Evolutionary conservation across 2,888 invertebrate genomes (phyloP).

Genomic region (Diarsia mendica): DNA sequence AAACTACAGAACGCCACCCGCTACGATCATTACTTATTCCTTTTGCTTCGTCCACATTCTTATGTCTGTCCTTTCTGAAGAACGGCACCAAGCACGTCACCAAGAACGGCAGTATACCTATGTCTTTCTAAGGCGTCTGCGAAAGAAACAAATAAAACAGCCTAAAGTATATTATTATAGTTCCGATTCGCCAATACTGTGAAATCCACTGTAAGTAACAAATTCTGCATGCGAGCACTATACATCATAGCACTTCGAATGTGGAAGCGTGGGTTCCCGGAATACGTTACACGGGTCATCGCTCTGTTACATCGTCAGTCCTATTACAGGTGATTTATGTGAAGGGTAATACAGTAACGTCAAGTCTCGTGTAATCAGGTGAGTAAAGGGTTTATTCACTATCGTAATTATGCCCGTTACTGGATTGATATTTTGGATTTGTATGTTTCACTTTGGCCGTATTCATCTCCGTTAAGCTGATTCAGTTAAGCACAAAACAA

Average conservation of each 20-base stretch:
- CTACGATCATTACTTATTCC: no score
- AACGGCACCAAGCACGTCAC: no score
- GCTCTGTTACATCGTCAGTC: background rate
- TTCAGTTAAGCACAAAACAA: background rate
- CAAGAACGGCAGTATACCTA: no score
- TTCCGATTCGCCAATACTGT: no score
- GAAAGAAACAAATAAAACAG: no score
- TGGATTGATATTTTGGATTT: background rate
- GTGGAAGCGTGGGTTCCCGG: background rate
- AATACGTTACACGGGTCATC: constrained; percentile 20
- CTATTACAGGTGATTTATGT: background rate
- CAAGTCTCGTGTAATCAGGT: background rate
- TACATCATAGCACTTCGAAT: constrained; percentile 19
- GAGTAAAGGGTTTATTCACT: background rate
- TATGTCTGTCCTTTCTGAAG: no score
- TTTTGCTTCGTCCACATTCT: no score
- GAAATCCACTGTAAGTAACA: no score
- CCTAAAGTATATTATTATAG: no score
- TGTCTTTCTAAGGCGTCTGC: no score
- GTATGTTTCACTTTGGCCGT: background rate
- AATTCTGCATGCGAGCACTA: no score
- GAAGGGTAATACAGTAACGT: background rate
- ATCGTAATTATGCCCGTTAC: background rate
- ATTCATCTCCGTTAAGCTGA: background rate
- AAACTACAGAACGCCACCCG: no score